Base-by-base conservation (phyloP, 2,113 vertebrate species). In the Trichomycterus rosablanca region DNA sequence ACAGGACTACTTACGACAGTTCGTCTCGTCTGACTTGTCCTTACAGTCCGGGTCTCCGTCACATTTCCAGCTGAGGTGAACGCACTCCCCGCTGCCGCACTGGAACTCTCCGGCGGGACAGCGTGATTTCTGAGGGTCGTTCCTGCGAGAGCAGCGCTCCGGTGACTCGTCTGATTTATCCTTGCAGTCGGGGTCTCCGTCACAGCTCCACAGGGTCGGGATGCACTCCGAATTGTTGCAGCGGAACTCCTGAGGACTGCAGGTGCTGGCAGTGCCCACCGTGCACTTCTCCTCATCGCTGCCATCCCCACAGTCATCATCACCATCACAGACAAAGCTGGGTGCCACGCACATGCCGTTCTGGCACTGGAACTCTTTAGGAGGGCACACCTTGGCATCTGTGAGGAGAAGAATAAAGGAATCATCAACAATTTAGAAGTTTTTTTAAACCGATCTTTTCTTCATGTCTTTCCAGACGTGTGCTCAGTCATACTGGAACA, bases 11-110 rank as follows among this genome's bases (percentile, higher is more conserved):
- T 94, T 86, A 99, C 96, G 85, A 78, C 96, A 98, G 72, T 90
- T 88, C 66, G 85, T 82, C 79, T 99, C 96, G 3, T 99, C 96
- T 0, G 94, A 97, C 74, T 93, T 93, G 81, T 99, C 96, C 79
- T 97, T 97, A 87, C 96, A 99, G 86, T 99, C 96, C 3, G 87
- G 87, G 0, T 95, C 94, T 0, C 95, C 94, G 0, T 99, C 96
- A 0, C 96, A 99, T 78, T 92, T 97, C 95, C 96, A 99, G 87
- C 89, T 91, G 56, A 89, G 85, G 74, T 91, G 94, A 69, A 99
- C 84, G 46, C 96, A 97, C 46, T 97, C 93, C 0, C 96, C 93
- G 0, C 87, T 97, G 44, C 85, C 74, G 1, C 96, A 99, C 77
- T 85, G 89, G 82, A 97, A 97, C 86, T 98, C 94, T 0, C 85